Base-by-base conservation (phyloP, 2,888 invertebrate genomes). In the Glaucopsyche alexis region DNA sequence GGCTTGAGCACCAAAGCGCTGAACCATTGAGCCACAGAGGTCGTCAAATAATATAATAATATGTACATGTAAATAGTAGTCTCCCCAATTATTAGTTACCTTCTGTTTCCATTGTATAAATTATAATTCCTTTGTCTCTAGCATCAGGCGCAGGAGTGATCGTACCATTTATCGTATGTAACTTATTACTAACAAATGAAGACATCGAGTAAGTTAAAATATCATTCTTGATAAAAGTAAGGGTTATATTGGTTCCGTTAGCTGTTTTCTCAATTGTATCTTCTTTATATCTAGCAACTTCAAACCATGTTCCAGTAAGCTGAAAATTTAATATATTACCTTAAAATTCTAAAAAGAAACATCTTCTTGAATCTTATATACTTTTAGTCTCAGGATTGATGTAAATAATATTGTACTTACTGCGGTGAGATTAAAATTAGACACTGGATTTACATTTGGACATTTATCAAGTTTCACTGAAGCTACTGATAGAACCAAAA, bases 201-300 rank as follows among this genome's bases (percentile, higher is more conserved):
- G 52, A 8, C 52, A 55, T 55, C 8, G 52, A 19, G 52, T 55
- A 55, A 4, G 19, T 9, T 55, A 55, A 55, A 3, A 9, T 16
- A 7, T 55, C 16, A 7, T n/a, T n/a, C n/a, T 55, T 16, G 9
- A 19, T 7, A 16, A 55, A 55, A 7, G 52, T 9, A 55, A 16
- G 29, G 9, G 60, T 64, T 64, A 64, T 38, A 29, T 64, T 40
- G 38, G 29, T 38, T 13, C 64, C 64, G 14, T 64, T 64, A 38
- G 38, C 64, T 38, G 13, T 64, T 38, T 64, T 64, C 13, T 64
- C 38, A 38, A 64, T 40, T 13, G 29, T 64, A 40, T 38, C 38
- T 64, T 64, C 64, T 55, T 19, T 55, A 64, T 38, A 64, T 64
- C 64, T 64, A 38, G 64, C 64, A 7, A 64, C 38, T 64, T 64